Conservation (phyloP, 1,140 invertebrate species). For the Drosophila bifasciata region DNA sequence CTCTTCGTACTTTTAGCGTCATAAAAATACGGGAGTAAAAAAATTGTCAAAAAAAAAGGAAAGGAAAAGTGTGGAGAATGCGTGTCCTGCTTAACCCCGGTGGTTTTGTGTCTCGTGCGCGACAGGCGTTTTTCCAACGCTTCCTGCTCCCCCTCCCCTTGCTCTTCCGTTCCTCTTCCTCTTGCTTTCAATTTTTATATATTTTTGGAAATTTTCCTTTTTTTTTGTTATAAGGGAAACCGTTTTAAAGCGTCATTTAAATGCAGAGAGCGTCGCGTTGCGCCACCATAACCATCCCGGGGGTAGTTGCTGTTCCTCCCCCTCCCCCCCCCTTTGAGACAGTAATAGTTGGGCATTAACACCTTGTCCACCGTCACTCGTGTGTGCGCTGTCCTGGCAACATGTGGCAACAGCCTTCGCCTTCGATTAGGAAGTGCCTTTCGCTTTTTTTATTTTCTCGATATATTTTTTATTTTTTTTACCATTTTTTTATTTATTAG, state of each 20-base stretch:
- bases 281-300: slow-evolving; percentile 5
- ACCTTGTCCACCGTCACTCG: slow-evolving; percentile 56
- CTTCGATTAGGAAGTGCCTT: slow-evolving; percentile 16
- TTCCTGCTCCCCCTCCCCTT: slow-evolving; percentile 21
- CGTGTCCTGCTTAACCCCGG: slow-evolving; percentile 27
- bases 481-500: slow-evolving; percentile 42
- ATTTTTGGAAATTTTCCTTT: slow-evolving; percentile 29
- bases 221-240: slow-evolving; percentile 2
- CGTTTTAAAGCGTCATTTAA: slow-evolving; percentile 73
- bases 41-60: slow-evolving; percentile 16
- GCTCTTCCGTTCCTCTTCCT: slow-evolving; percentile 8
- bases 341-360: slow-evolving; percentile 72
- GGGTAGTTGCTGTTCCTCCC: slow-evolving; percentile 49
- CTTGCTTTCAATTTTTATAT: slow-evolving; percentile 26
- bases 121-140: slow-evolving; percentile 2
- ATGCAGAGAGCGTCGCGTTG: slow-evolving; percentile 60
- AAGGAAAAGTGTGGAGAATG: slow-evolving; percentile 71
- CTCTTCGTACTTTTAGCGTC: slow-evolving; percentile 3
- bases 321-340: no score
- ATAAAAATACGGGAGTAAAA: slow-evolving; percentile 31
- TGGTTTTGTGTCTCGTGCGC: slow-evolving; percentile 45
- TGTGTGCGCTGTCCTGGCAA: slow-evolving; percentile 59
- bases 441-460: not conserved
- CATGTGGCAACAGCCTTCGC: slow-evolving; percentile 55
- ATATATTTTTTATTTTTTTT: not conserved